Percentiles rank a stretch among this genome's conserved stretches.
Evolutionary conservation across 1,140 invertebrate species (phyloP).

Genomic region (Drepana arcuata): DNA sequence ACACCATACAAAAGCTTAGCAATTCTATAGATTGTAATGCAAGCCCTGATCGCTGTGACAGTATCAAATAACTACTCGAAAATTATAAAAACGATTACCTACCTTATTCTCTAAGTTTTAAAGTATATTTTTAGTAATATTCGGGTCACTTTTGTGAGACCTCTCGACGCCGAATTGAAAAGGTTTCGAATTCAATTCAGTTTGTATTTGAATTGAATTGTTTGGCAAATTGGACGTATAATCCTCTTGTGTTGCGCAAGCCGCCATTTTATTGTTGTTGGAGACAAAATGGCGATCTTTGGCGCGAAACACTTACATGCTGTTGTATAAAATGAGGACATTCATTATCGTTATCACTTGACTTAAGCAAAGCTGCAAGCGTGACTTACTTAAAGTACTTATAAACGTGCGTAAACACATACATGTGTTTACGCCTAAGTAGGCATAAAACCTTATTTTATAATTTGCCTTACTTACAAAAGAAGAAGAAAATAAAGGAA

Average conservation of each 20-base stretch:
- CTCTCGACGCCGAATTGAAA: slow-evolving; percentile 35
- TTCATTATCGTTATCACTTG: too few species aligned
- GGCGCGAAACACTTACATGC: slow-evolving; percentile 9
- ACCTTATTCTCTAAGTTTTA: too few species aligned
- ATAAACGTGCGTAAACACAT: too few species aligned
- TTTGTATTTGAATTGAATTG: slow-evolving; percentile 20
- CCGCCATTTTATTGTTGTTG: slow-evolving; percentile 14
- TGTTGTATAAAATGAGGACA: background rate
- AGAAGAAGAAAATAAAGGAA: too few species aligned
- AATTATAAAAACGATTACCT: too few species aligned
- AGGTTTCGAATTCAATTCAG: slow-evolving; percentile 13
- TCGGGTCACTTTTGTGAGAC: too few species aligned
- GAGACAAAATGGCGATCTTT: slow-evolving; percentile 13
- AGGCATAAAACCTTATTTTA: too few species aligned
- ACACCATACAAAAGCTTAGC: slow-evolving; percentile 1
- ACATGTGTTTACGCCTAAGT: too few species aligned
- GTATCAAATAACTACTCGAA: slow-evolving; percentile 33
- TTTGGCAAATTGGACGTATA: slow-evolving; percentile 40
- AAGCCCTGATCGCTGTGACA: slow-evolving; percentile 26
- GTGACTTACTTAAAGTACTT: too few species aligned
- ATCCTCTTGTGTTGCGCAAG: slow-evolving; percentile 27
- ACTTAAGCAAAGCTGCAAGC: too few species aligned
- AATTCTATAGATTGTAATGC: slow-evolving; percentile 17
- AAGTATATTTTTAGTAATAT: too few species aligned
- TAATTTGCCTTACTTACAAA: too few species aligned